Evolutionary conservation across 2,888 invertebrate species (phyloP), one percentile per base, ranked within the genome.

Genomic region (Amorpha juglandis): DNA sequence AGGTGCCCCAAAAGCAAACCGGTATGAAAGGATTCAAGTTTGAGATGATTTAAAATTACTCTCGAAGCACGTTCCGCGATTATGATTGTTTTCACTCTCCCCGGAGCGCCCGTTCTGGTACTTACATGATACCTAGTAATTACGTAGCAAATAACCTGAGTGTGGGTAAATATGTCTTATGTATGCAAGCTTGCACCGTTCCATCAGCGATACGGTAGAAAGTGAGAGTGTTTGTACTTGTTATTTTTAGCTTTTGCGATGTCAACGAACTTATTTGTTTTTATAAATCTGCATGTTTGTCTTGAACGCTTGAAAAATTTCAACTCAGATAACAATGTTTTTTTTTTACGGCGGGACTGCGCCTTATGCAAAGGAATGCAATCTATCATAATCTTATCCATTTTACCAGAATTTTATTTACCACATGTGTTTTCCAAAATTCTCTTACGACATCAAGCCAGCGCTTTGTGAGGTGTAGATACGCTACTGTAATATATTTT

Each of bases 41-140:
- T n/a, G 42, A 58, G 42, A 58, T 58, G 16, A 19, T 58, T 38
- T 38, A 42, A 58, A 55, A 58, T 12, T 52, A 33, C 52, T 42
- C 52, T 42, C 16, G 19, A 6, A 38, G 38, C 38, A 55, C 58
- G 58, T 42, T 58, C 58, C 42, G 42, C 6, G 16, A 58, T 38
- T 58, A 62, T 68, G 66, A 71, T 70, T 69, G 74, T 69, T 74
- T 74, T 73, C 70, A 70, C 69, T 63, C 66, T 21, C 19, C 51
- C 48, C 50, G 58, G 58, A 9, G 55, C 9, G 55, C n/a, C 19
- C 19, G 42, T 52, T 52, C 14, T 50, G 50, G 27, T 52, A 19
- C 19, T 58, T 16, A 53, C 45, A 19, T 11, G 42, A 58, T 42
- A 27, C 33, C 52, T 52, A 42, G 42, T 12, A 42, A 58, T 58